Evolutionary conservation across 2,113 vertebrate species (phyloP), one percentile per base, ranked within the genome.

Genomic region (Xyrauchen texanus): DNA sequence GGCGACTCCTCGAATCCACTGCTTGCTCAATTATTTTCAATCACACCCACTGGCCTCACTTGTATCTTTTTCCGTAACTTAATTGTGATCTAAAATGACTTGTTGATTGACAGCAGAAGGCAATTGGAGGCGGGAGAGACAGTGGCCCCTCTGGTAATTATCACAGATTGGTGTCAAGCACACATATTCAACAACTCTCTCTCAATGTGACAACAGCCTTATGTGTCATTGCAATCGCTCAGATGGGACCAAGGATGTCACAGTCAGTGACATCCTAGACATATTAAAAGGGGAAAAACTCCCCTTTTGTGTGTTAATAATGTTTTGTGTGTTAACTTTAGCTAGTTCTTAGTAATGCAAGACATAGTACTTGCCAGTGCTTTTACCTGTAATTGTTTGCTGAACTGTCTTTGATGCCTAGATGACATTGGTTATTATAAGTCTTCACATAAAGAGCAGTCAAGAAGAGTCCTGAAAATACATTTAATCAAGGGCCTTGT

Each of bases 1-100:
- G 88, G 87, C 87, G 84, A 89, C 86, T 87, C 87, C 90, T 92
- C 82, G 86, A 91, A 90, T 89, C 86, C 68, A 77, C 88, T 88
- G 90, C 90, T 88, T 89, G 87, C 88, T 88, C 89, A 91, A 92
- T 93, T 93, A 93, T 91, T 92, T 92, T 92, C 91, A 91, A 93
- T 93, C 92, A 93, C 87, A 85, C 85, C 79, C 68, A 60, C 87
- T 86, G 90, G 88, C 85, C 85, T 86, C 75, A 85, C 83, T 77
- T 85, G 88, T 87, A 87, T 90, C 87, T 83, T 74, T 88, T 87
- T 88, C 87, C 88, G 70, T 90, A 83, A 87, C 89, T 91, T 86
- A 89, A 89, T 89, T 87, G 85, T 83, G 86, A 92, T 81, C 87
- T 84, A 78, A 90, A 91, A 91, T 89, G 89, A 91, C 91, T 89